Evolutionary conservation across 2,888 invertebrate species (phyloP).

Genomic region (Melinaea marsaeus): DNA sequence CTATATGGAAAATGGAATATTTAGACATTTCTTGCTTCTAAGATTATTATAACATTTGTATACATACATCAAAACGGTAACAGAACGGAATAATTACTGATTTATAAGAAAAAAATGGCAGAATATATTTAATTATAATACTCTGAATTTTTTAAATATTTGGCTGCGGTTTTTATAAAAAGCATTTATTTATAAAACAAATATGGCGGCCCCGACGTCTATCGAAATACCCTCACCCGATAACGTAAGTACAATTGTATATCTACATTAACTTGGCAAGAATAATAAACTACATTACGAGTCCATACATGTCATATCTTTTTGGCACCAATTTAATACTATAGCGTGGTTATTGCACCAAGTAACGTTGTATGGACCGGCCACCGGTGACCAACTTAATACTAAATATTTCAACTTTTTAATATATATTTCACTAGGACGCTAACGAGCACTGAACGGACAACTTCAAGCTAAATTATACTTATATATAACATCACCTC

Average conservation of each 20-base stretch:
- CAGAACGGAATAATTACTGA: neutral
- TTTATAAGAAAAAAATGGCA: constrained; percentile 8
- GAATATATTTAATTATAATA: too few relatives aligned
- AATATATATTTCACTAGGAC: constrained; percentile 6
- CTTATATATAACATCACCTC: constrained; percentile 1
- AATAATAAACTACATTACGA: constrained; percentile 30
- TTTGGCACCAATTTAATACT: constrained; percentile 1
- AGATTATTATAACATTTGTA: constrained; percentile 1
- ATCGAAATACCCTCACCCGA: neutral
- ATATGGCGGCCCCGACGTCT: neutral
- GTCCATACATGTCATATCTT: constrained; percentile 5
- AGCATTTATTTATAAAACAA: constrained; percentile 2
- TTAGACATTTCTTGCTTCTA: neutral
- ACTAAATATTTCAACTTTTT: constrained; percentile 7
- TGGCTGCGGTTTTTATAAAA: constrained; percentile 16
- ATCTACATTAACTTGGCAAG: constrained; percentile 56
- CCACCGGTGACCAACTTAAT: constrained; percentile 12
- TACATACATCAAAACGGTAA: constrained; percentile 1
- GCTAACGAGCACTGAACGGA: neutral
- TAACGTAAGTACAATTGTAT: constrained; percentile 42
- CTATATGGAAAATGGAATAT: neutral
- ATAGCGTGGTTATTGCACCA: too few relatives aligned
- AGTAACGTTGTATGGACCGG: neutral
- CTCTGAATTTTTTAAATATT: constrained; percentile 1
- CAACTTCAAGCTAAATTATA: constrained; percentile 1